Evolutionary conservation across 1,140 invertebrate species (phyloP).

Genomic region (Heliconius eleuchia): DNA sequence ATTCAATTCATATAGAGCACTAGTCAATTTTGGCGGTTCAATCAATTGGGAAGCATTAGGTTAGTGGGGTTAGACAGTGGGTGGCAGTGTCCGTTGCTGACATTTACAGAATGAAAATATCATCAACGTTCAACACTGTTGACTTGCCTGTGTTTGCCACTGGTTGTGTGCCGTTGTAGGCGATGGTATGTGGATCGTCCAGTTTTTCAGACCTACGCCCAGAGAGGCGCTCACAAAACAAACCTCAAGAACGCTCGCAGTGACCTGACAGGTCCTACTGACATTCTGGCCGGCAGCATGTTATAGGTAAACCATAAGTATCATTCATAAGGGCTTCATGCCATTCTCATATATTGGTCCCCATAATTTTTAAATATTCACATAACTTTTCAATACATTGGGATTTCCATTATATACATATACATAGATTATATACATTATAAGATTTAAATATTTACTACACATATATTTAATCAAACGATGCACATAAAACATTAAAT

Average conservation of each 20-base stretch:
- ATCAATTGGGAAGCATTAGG: conserved; percentile 54
- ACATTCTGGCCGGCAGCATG: conserved; percentile 75
- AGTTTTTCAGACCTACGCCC: conserved; percentile 79
- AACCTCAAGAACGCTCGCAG: conserved; percentile 67
- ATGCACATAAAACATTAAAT: not conserved
- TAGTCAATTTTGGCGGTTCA: conserved; percentile 62
- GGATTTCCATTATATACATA: not conserved
- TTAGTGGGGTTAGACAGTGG: conserved; percentile 58
- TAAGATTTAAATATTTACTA: not conserved
- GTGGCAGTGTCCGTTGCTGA: conserved; percentile 78
- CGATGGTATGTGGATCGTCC: conserved; percentile 81
- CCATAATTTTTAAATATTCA: conserved; percentile 32
- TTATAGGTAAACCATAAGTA: conserved; percentile 81
- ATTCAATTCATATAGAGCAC: conserved; percentile 49
- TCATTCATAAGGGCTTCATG: conserved; percentile 77
- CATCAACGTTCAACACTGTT: conserved; percentile 76
- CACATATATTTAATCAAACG: not conserved
- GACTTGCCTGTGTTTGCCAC: conserved; percentile 64
- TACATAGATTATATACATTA: not conserved
- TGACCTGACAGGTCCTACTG: conserved; percentile 72
- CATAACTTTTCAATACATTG: not conserved
- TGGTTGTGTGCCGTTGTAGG: conserved; percentile 77
- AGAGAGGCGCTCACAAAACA: conserved; percentile 72
- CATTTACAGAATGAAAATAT: conserved; percentile 73
- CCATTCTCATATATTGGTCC: conserved; percentile 63